Conservation (phyloP, 2,797 vertebrate genomes). For the Acanthurus leucopareius region DNA sequence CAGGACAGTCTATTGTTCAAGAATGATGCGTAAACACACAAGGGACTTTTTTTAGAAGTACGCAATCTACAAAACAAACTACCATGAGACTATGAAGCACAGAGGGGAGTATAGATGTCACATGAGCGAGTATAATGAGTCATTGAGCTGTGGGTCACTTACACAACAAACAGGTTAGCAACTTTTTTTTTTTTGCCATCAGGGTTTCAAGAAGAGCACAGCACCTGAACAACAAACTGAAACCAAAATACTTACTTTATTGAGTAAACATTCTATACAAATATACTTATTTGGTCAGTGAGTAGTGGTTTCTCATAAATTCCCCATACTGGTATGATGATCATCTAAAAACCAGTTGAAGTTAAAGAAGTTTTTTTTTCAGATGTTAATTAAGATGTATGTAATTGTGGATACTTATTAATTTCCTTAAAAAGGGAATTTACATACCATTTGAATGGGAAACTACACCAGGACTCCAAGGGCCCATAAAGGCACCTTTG, state of each 20-base stretch:
- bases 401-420: too few relatives aligned
- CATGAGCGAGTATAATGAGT: conserved; percentile 29
- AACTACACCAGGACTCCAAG: too few relatives aligned
- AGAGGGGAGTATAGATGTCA: conserved; percentile 14
- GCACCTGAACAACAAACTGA: background rate
- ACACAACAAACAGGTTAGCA: conserved; percentile 19
- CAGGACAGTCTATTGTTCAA: background rate
- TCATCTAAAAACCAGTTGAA: background rate
- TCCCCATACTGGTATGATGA: background rate
- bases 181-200: background rate
- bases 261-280: too few relatives aligned
- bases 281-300: background rate
- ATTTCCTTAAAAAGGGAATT: too few relatives aligned
- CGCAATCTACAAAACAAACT: background rate
- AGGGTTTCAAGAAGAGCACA: background rate
- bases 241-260: background rate
- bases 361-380: too few relatives aligned
- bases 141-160: conserved; percentile 2
- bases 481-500: too few relatives aligned
- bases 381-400: too few relatives aligned
- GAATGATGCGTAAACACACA: background rate
- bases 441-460: too few relatives aligned
- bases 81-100: conserved; percentile 7
- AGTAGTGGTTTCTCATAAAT: background rate
- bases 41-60: background rate